These are phyloP conservation scores for Trachymyrmex cornetzi DNA, from an alignment of 1,140 invertebrate genomes.

Conservation along the genomic window DNA sequence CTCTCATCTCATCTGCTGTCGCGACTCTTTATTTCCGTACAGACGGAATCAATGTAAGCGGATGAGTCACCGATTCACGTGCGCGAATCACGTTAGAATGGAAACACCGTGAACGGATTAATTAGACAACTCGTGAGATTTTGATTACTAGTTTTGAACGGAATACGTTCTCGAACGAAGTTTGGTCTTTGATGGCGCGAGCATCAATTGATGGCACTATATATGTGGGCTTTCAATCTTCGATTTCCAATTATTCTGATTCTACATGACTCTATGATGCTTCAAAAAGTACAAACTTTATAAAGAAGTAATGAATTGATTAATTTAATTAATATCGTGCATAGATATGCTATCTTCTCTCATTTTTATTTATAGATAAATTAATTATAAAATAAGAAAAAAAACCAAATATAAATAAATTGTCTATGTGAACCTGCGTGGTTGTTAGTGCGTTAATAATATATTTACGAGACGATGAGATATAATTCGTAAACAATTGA, in stretches of 20 bases:
- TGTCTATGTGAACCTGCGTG: no score
- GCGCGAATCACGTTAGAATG: not conserved
- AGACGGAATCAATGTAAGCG: slow-evolving; percentile 34
- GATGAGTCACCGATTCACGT: no score
- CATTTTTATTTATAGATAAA: not conserved
- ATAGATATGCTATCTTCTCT: not conserved
- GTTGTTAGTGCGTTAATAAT: no score
- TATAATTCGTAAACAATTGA: no score
- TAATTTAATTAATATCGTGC: not conserved
- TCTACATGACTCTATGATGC: not conserved
- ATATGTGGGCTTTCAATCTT: not conserved
- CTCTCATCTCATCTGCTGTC: slow-evolving; percentile 40
- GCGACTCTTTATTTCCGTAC: slow-evolving; percentile 36
- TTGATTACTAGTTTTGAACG: not conserved
- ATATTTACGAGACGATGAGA: no score
- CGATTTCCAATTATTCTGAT: not conserved
- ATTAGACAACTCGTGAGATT: not conserved
- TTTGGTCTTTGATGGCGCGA: not conserved
- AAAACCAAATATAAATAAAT: no score
- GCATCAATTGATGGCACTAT: not conserved
- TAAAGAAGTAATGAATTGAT: not conserved
- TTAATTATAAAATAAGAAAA: not conserved
- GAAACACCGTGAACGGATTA: not conserved
- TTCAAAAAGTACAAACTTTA: not conserved
- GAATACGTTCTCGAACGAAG: not conserved